Conservation (phyloP, 64 coral and sea anemone species). For the Montipora sp. region DNA sequence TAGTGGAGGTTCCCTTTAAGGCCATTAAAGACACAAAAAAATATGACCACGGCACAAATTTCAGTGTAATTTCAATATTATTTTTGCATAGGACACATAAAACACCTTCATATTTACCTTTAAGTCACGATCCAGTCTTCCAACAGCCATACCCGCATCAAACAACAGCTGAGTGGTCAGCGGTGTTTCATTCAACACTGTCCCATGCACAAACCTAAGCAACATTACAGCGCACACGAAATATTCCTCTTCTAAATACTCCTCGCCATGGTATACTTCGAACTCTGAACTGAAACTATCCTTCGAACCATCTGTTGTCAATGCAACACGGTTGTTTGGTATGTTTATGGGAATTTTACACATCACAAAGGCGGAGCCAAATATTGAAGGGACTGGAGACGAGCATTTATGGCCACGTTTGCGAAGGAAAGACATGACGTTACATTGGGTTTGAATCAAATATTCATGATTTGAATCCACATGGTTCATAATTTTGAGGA, state of each 20-base stretch:
- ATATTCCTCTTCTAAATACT: background rate
- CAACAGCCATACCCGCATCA: conserved; percentile 10
- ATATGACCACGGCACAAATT: no score
- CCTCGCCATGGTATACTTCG: no score
- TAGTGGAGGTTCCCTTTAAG: no score
- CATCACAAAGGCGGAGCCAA: no score
- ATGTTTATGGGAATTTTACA: no score
- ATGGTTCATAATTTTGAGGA: conserved; percentile 69
- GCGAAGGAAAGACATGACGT: conserved; percentile 57
- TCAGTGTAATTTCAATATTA: no score
- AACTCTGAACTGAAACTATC: no score
- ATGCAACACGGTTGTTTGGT: no score
- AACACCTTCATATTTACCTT: background rate
- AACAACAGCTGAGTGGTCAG: conserved; percentile 30
- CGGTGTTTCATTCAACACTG: background rate
- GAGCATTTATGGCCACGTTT: conserved; percentile 5
- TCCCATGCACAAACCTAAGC: conserved; percentile 2
- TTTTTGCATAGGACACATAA: no score
- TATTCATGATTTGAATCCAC: conserved; percentile 28
- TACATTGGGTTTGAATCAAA: conserved; percentile 32
- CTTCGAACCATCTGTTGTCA: no score
- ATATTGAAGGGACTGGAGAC: background rate
- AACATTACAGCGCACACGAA: conserved; percentile 12
- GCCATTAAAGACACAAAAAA: no score
- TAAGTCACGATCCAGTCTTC: conserved; percentile 32